A percentile compares a stretch with the other conserved stretches of the same genome.
Evolutionary conservation across 2,797 vertebrate genomes (phyloP).

Genomic region (Neosilurus mollespiculum): DNA sequence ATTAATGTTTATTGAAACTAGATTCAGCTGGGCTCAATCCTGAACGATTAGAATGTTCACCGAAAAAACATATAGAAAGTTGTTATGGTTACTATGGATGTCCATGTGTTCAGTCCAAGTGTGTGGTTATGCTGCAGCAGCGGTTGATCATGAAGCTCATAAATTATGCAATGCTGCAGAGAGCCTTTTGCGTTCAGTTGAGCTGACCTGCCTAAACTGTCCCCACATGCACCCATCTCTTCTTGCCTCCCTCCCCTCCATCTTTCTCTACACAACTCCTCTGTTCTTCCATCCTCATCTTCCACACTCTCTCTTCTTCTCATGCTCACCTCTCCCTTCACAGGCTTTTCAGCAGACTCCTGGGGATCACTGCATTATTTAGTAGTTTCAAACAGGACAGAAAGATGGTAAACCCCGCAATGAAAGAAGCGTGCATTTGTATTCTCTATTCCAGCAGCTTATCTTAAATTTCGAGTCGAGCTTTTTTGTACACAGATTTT

Average conservation of each 20-base stretch:
- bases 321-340: slow-evolving; percentile 16
- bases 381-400: slow-evolving; percentile 57
- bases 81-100: slow-evolving; percentile 56
- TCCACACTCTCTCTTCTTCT: neutral
- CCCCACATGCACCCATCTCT: slow-evolving; percentile 51
- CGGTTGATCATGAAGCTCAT: slow-evolving; percentile 60
- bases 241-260: neutral
- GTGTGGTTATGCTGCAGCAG: slow-evolving; percentile 58
- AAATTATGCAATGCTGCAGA: slow-evolving; percentile 78
- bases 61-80: neutral
- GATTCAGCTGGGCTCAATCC: neutral
- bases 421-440: slow-evolving; percentile 36
- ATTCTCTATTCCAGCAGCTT: neutral
- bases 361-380: slow-evolving; percentile 67
- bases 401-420: slow-evolving; percentile 45
- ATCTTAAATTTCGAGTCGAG: neutral
- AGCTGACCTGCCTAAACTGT: slow-evolving; percentile 60
- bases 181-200: slow-evolving; percentile 66
- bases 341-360: slow-evolving; percentile 51
- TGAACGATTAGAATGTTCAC: neutral
- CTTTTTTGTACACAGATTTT: neutral
- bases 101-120: slow-evolving; percentile 41
- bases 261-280: neutral
- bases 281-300: slow-evolving; percentile 16
- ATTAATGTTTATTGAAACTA: neutral